Evolutionary conservation across 2,797 vertebrate species (phyloP), one percentile per base, ranked within the genome.

Genomic region (Hydrolagus colliei): DNA sequence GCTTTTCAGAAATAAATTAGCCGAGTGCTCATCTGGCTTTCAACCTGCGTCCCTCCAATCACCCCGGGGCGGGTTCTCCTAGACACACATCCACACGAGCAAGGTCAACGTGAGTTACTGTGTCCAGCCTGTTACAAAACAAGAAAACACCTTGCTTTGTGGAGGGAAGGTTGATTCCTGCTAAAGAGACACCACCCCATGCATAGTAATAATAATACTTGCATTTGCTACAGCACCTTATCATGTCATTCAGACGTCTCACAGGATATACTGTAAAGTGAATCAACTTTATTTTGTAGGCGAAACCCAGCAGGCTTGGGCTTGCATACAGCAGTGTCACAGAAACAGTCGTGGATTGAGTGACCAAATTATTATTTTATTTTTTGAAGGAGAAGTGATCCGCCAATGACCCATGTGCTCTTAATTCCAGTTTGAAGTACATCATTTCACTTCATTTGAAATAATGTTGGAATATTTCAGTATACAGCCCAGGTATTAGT

Each of bases 1-100:
- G 1, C 65, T n/a, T 71, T 84, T 84, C 65, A 16, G 71, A 80
- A 18, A 71, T 41, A 68, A 71, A 68, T 84, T 52, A 84, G 65
- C 16, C n/a, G 14, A 68, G 79, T 35, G 41, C 32, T 41, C 32
- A 84, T 84, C 20, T 71, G 65, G 78, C 22, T 68, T 67, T 77
- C 75, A 77, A 76, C 18, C 13, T 10, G 4, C 75, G 12, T 4
- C 16, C 10, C 41, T 61, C n/a, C 41, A 52, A 52, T 52, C 67
- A 71, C 67, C 22, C 41, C 59, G 75, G 75, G 61, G 16, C 61
- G 5, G 52, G 8, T 61, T 77, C 20, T 20, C 52, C 41, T 52
- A 52, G 41, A 52, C 1, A 77, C 18, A 61, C 71, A 52, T 18
- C 16, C 20, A 68, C n/a, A 71, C 41, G 16, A 20, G 4, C 65